phyloP scores from a whole-genome alignment of 2,888 invertebrate genomes.

The Hybos culiciformis region DNA sequence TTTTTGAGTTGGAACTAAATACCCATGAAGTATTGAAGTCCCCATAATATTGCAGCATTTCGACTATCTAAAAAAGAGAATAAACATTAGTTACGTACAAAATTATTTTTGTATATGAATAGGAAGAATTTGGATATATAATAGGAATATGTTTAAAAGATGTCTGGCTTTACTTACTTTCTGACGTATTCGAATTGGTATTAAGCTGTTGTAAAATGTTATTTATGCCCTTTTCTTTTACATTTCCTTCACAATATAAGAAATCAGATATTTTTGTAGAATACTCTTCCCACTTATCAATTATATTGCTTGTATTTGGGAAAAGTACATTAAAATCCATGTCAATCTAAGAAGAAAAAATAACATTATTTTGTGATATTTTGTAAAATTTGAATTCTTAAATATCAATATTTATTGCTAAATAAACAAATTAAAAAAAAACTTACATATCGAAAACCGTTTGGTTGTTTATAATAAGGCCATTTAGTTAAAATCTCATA shows the following conservation, averaged over 20 bases:
- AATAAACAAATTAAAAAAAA: not conserved
- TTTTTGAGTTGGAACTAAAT: conserved; percentile 4
- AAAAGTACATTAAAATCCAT: not conserved
- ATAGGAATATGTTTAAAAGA: too few species aligned
- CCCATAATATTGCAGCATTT: not conserved
- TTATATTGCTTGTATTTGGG: not conserved
- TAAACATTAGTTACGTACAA: not conserved
- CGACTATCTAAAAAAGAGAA: not conserved
- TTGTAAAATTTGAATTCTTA: too few species aligned
- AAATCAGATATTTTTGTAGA: not conserved
- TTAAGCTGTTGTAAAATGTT: not conserved
- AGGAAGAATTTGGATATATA: not conserved
- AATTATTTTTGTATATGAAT: not conserved
- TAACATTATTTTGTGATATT: too few species aligned
- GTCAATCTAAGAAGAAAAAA: not conserved
- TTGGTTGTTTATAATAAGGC: conserved; percentile 1
- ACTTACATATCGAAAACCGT: conserved; percentile 3
- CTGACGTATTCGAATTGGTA: not conserved
- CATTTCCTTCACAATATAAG: not conserved
- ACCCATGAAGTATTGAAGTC: conserved; percentile 6
- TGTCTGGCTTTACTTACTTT: too few species aligned
- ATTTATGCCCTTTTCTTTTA: not conserved
- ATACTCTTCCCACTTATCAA: not conserved
- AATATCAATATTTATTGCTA: too few species aligned
- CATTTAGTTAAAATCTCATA: not conserved